These are phyloP conservation scores for Oncorhynchus gorbuscha DNA, from an alignment of 2,113 vertebrate genomes.

Conservation along the genomic window DNA sequence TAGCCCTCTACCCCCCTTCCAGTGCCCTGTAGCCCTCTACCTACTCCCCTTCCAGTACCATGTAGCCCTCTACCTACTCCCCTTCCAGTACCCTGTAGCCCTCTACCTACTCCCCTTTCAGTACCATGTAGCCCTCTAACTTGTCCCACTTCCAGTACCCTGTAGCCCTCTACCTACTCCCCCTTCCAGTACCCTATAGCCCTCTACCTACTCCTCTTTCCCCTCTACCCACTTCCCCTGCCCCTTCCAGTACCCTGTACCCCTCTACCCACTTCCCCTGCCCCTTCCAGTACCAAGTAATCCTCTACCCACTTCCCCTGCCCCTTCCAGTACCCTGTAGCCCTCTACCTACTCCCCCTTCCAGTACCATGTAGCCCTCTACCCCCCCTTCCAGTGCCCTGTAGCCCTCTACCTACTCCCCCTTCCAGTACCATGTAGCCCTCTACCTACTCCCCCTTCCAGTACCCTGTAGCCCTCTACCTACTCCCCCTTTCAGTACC, in stretches of 20 bases:
- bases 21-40: background rate
- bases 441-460: background rate
- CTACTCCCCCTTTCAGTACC: background rate
- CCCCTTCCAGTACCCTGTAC: slow-evolving; percentile 6
- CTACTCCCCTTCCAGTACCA: slow-evolving; percentile 3
- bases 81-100: slow-evolving; percentile 8
- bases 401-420: background rate
- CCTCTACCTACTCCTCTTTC: too few relatives aligned
- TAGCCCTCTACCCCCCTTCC: slow-evolving; percentile 7
- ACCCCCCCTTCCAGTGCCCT: background rate
- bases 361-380: too few relatives aligned
- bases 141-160: slow-evolving; percentile 5
- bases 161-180: background rate
- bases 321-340: background rate
- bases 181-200: too few relatives aligned
- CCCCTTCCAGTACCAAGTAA: slow-evolving; percentile 18
- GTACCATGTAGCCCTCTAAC: background rate
- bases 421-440: slow-evolving; percentile 9
- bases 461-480: background rate
- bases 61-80: background rate
- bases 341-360: background rate
- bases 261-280: background rate
- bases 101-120: slow-evolving; percentile 8
- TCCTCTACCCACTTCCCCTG: background rate
- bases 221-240: slow-evolving; percentile 11